A percentile compares a stretch with the other conserved stretches of the same genome.
These are phyloP conservation scores for Coluber constrictor DNA, from an alignment of 2,797 vertebrate species.

Conservation along the genomic window DNA sequence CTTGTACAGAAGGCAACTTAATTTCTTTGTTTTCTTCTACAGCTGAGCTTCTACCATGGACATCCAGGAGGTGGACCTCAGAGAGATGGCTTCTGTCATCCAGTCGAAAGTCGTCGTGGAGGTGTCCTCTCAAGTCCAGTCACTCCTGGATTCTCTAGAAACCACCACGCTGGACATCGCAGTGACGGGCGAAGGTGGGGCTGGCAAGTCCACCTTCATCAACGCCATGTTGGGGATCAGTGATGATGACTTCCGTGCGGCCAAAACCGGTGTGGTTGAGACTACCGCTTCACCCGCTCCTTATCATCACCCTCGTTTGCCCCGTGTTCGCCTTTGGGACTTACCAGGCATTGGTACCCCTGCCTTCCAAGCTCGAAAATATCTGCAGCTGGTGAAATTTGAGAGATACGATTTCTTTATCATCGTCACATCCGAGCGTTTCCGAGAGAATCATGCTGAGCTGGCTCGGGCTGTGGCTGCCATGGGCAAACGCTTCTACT, in stretches of 20 bases:
- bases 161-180: slow-evolving; percentile 58
- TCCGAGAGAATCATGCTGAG: slow-evolving; percentile 66
- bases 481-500: slow-evolving; percentile 73
- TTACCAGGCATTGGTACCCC: slow-evolving; percentile 72
- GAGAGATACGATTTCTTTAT: slow-evolving; percentile 75
- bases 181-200: slow-evolving; percentile 58
- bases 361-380: slow-evolving; percentile 66
- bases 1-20: not conserved
- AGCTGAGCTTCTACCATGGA: slow-evolving; percentile 49
- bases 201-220: slow-evolving; percentile 66
- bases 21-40: not conserved
- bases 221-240: slow-evolving; percentile 61
- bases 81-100: slow-evolving; percentile 53
- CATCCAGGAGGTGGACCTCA: slow-evolving; percentile 46
- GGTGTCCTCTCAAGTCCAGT: slow-evolving; percentile 60
- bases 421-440: slow-evolving; percentile 64
- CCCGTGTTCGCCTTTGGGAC: slow-evolving; percentile 74
- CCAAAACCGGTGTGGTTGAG: slow-evolving; percentile 60
- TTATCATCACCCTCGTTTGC: slow-evolving; percentile 68
- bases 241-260: slow-evolving; percentile 54
- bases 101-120: slow-evolving; percentile 58
- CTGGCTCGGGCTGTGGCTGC: slow-evolving; percentile 69
- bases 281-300: slow-evolving; percentile 52
- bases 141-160: slow-evolving; percentile 56
- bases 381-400: slow-evolving; percentile 69